Percentiles rank a stretch among this genome's conserved stretches.
Evolutionary conservation across 2,888 invertebrate genomes (phyloP).

Genomic region (Pammene fasciana): DNA sequence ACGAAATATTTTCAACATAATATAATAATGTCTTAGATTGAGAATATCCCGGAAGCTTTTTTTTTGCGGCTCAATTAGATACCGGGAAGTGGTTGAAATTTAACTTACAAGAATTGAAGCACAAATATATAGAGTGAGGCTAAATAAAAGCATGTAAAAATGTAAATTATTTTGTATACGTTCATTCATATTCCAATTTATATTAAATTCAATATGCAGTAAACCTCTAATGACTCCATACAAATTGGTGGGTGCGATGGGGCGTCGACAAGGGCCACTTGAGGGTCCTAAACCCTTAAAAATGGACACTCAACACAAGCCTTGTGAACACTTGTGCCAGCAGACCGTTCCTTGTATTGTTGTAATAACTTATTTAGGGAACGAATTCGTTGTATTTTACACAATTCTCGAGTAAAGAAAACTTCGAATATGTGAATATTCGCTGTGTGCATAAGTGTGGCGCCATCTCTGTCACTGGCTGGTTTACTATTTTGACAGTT

Average conservation of each 20-base stretch:
- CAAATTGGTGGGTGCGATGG: conserved; percentile 38
- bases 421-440: too few relatives aligned
- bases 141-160: too few relatives aligned
- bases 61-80: too few relatives aligned
- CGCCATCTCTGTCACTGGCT: too few relatives aligned
- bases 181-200: not conserved
- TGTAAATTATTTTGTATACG: not conserved
- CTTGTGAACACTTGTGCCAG: conserved; percentile 34
- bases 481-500: too few relatives aligned
- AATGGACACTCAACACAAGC: conserved; percentile 27
- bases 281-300: conserved; percentile 31
- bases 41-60: too few relatives aligned
- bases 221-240: conserved; percentile 27
- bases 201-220: conserved; percentile 4
- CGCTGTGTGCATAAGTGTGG: too few relatives aligned
- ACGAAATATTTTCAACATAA: too few relatives aligned
- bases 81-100: too few relatives aligned
- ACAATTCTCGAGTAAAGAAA: not conserved
- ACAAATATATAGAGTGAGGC: too few relatives aligned
- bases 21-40: too few relatives aligned
- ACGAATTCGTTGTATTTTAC: conserved; percentile 1
- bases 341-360: conserved; percentile 1
- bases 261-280: conserved; percentile 26
- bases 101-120: too few relatives aligned
- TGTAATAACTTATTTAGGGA: conserved; percentile 11